Conservation (phyloP, 2,888 invertebrate genomes). For the Xanthia icteritia region DNA sequence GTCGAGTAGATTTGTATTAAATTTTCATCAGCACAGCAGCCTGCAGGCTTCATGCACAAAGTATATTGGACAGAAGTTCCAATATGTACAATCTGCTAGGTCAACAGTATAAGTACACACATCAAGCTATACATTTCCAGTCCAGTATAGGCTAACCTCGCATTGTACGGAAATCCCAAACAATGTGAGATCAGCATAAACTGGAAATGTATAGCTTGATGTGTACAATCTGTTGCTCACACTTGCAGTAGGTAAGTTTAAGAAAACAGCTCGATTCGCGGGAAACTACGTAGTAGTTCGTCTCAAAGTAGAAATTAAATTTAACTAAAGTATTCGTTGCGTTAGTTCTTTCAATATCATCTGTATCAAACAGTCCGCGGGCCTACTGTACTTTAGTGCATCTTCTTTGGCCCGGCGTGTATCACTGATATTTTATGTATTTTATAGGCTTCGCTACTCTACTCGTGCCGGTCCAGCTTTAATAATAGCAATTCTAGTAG, state of each 20-base stretch:
- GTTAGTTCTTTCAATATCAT: not conserved
- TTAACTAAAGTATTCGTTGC: too few relatives aligned
- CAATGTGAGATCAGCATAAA: too few relatives aligned
- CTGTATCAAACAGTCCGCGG: not conserved
- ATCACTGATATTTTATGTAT: slow-evolving; percentile 44
- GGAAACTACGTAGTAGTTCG: not conserved
- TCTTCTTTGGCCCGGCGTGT: not conserved
- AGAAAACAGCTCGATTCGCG: not conserved
- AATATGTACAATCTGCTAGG: not conserved
- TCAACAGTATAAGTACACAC: not conserved
- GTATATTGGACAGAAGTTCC: slow-evolving; percentile 3
- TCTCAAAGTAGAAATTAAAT: not conserved
- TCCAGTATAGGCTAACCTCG: too few relatives aligned
- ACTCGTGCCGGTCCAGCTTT: slow-evolving; percentile 4
- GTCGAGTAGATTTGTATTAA: slow-evolving; percentile 32
- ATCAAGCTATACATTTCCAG: too few relatives aligned
- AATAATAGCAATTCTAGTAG: slow-evolving; percentile 21
- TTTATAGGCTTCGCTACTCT: slow-evolving; percentile 42
- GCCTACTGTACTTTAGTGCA: slow-evolving; percentile 2
- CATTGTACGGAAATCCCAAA: too few relatives aligned
- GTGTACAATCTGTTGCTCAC: not conserved
- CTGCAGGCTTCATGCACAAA: not conserved
- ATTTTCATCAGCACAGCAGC: slow-evolving; percentile 31
- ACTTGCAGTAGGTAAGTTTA: not conserved
- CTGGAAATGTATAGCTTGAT: too few relatives aligned